These are phyloP conservation scores for Lysiphlebus fabarum DNA, from an alignment of 1,140 invertebrate species.

Conservation along the genomic window DNA sequence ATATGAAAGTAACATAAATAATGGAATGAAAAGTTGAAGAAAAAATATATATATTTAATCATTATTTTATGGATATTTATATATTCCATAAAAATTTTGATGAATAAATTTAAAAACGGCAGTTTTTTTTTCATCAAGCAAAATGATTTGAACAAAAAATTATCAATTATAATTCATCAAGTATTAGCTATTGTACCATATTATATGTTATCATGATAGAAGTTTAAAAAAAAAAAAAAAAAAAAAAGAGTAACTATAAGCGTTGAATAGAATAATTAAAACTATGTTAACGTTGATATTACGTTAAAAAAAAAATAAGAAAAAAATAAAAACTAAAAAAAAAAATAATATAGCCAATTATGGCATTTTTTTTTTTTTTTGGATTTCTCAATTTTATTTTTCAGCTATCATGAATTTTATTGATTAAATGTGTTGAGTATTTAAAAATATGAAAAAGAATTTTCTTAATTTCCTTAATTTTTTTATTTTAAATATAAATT, in stretches of 20 bases:
- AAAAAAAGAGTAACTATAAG: constrained; percentile 29
- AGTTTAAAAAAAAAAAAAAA: constrained; percentile 26
- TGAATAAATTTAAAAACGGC: constrained; percentile 24
- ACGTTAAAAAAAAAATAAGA: constrained; percentile 19
- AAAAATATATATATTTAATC: no score
- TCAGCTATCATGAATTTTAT: no score
- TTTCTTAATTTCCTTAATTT: no score
- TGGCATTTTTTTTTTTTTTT: no score
- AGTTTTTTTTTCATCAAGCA: constrained; percentile 40
- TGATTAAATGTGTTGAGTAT: no score
- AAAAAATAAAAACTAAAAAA: not conserved
- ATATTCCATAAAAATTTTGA: no score
- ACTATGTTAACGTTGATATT: constrained; percentile 25
- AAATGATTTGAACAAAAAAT: constrained; percentile 25
- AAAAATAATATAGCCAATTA: no score
- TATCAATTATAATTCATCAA: constrained; percentile 41
- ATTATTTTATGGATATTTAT: no score
- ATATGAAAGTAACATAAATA: no score
- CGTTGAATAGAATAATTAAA: constrained; percentile 39
- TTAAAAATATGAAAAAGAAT: no score
- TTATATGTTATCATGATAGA: constrained; percentile 44
- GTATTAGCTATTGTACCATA: constrained; percentile 54
- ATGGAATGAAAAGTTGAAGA: no score
- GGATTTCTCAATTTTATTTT: not conserved
- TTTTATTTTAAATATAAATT: no score